Base-by-base conservation (phyloP, 2,888 invertebrate species). In the Andrena dorsata region DNA sequence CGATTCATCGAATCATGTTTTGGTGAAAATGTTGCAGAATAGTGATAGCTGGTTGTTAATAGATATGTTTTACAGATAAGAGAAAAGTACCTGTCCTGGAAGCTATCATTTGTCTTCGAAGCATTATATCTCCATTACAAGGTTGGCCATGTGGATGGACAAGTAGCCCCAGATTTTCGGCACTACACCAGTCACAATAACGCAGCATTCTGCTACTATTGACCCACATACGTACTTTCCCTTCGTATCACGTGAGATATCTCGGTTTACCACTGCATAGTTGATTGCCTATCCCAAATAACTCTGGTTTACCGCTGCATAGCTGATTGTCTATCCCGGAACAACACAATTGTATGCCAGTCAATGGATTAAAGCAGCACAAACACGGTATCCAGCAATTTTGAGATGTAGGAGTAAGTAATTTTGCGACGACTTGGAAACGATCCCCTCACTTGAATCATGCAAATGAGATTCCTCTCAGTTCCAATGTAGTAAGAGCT, bases 191-290 rank as follows among this genome's bases (percentile, higher is more conserved):
- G 68, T 74, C 64, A 80, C 80, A 87, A 82, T 80, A 80, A 56
- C 74, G 76, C 23, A 68, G 63, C 75, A 70, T 75, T 49, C 47
- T 60, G 70, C 69, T 65, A 76, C 47, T 64, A 68, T 76, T 80
- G 84, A 80, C 80, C 76, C 71, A 80, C 64, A 80, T 80, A 70
- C 66, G 83, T 82, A 87, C 82, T 85, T 85, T 80, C 81, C 74
- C 88, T 78, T 80, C 71, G 83, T 85, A 87, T 86, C 87, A 87
- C 78, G 81, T 82, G 88, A 86, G 88, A 88, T 87, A 86, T 87
- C 86, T 85, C 83, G 87, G 87, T 85, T 85, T 76, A 87, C 87
- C 87, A 80, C 88, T 74, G 88, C 87, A 87, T 87, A 87, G 88
- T 87, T 87, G 87, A 87, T 87, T 84, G 86, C 88, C 86, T 82